A percentile compares a stretch with the other conserved stretches of the same genome.
phyloP scores from a whole-genome alignment of 35 echinoderm and acorn worm species.

The Chiridota heheva region DNA sequence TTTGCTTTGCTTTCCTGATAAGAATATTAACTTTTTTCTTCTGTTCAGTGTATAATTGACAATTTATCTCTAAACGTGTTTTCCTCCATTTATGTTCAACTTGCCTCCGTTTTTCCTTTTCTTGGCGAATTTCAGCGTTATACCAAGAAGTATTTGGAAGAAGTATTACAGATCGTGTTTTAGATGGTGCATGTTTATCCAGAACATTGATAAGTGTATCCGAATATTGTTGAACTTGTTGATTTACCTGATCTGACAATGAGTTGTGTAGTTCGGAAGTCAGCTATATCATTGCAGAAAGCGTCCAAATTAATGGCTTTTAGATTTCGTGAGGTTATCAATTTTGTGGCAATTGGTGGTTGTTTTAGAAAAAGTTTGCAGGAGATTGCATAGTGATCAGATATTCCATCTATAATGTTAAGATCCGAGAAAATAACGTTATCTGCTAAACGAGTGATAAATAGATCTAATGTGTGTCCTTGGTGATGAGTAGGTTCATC shows the following conservation, averaged over 20 bases:
- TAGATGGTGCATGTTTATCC: constrained; percentile 44
- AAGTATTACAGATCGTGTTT: constrained; percentile 33
- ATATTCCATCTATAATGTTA: constrained; percentile 28
- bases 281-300: constrained; percentile 14
- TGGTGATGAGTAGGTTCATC: constrained; percentile 19
- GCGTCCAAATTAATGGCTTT: constrained; percentile 24
- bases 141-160: constrained; percentile 48
- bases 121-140: constrained; percentile 19
- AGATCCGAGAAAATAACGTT: not conserved
- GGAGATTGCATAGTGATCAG: constrained; percentile 11
- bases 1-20: constrained; percentile 37
- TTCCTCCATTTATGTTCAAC: constrained; percentile 44
- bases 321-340: constrained; percentile 30
- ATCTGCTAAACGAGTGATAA: constrained; percentile 18
- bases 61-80: constrained; percentile 26
- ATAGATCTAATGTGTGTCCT: not conserved
- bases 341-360: constrained; percentile 6
- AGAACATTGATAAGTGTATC: constrained; percentile 14
- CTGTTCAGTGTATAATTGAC: constrained; percentile 43
- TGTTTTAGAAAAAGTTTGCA: constrained; percentile 30
- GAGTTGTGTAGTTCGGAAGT: not conserved
- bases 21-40: constrained; percentile 38
- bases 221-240: constrained; percentile 42
- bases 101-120: constrained; percentile 23
- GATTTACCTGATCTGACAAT: constrained; percentile 1